phyloP scores from a whole-genome alignment of 2,888 invertebrate genomes.

The Cosmia trapezina region DNA sequence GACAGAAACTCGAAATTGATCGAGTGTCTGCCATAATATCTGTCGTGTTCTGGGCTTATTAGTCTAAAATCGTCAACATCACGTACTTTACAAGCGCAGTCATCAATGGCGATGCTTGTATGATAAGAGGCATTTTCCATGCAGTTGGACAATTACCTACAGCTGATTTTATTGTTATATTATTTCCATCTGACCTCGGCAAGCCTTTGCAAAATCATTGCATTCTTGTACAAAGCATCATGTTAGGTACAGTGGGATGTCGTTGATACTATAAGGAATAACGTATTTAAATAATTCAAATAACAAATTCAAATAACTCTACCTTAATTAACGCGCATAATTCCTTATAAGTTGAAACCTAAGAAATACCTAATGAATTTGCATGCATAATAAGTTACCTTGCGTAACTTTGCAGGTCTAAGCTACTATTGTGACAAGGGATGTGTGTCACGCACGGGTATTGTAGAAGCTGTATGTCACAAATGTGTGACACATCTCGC shows the following conservation, averaged over 20 bases:
- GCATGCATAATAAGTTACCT: conserved; percentile 62
- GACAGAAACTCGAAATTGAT: background rate
- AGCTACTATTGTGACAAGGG: conserved; percentile 3
- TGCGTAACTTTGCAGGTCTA: conserved; percentile 51
- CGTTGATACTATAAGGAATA: conserved; percentile 11
- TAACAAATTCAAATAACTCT: conserved; percentile 32
- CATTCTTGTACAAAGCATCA: conserved; percentile 28
- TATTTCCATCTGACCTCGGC: conserved; percentile 25
- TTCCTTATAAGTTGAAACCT: conserved; percentile 51
- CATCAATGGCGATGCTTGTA: conserved; percentile 5
- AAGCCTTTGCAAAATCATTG: conserved; percentile 34
- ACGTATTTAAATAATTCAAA: conserved; percentile 52
- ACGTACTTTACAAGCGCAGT: background rate
- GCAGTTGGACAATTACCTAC: conserved; percentile 6
- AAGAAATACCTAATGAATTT: conserved; percentile 66
- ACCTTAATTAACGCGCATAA: conserved; percentile 42
- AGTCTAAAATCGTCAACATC: background rate
- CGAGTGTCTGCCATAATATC: background rate
- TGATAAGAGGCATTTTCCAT: conserved; percentile 21
- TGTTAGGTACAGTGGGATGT: background rate
- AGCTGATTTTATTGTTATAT: conserved; percentile 31
- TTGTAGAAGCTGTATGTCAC: conserved; percentile 1
- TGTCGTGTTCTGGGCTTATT: too few species aligned
- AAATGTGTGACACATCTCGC: background rate
- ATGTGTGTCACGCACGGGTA: conserved; percentile 24